These are phyloP conservation scores for Pseudotriccus pelzelni DNA, from an alignment of 2,797 vertebrate species.

Conservation along the genomic window DNA sequence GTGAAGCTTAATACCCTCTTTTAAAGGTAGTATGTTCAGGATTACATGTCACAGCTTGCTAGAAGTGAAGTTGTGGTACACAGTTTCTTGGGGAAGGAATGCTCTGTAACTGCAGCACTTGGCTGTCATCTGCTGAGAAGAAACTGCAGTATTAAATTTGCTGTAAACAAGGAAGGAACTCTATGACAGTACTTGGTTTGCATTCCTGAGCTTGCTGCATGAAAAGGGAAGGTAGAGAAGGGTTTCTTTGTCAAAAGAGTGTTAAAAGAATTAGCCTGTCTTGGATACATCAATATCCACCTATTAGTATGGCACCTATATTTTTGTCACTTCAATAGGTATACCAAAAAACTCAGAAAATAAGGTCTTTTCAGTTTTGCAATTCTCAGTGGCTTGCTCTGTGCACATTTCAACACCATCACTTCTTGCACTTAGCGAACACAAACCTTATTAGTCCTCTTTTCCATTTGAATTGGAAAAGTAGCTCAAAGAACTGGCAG, in stretches of 20 bases:
- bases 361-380: not conserved
- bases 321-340: not conserved
- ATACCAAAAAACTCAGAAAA: not conserved
- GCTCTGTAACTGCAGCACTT: not conserved
- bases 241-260: rapidly evolving
- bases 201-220: not conserved
- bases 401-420: not conserved
- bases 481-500: not conserved
- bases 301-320: not conserved
- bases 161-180: not conserved
- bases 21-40: not conserved
- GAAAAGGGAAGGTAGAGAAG: not conserved
- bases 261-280: not conserved
- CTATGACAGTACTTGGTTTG: not conserved
- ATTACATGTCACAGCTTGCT: not conserved
- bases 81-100: not conserved
- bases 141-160: not conserved
- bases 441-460: not conserved
- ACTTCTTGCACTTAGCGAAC: not conserved
- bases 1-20: not conserved
- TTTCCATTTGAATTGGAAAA: not conserved
- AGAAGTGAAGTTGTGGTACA: not conserved
- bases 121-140: rapidly evolving
- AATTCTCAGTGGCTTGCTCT: not conserved
- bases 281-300: not conserved